Conservation (phyloP, 2,888 invertebrate species). For the Drosophila fungiperda region DNA sequence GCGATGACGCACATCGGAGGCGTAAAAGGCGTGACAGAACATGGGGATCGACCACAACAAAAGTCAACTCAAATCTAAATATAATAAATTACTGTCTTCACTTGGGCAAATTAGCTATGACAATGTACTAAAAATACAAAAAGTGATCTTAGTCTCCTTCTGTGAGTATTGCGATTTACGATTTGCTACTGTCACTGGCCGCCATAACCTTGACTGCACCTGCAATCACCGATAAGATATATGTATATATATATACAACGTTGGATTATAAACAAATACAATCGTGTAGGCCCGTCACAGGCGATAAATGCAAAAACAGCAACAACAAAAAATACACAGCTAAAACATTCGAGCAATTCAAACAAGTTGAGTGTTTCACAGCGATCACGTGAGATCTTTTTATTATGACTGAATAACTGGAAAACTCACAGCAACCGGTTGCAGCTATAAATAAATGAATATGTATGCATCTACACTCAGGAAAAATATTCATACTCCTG, state of each 20-base stretch:
- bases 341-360: conserved; percentile 3
- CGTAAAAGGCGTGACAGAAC: not conserved
- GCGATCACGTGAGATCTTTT: conserved; percentile 45
- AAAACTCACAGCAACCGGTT: conserved; percentile 43
- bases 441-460: conserved; percentile 14
- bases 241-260: conserved; percentile 4
- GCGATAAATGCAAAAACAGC: not conserved
- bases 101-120: conserved; percentile 17
- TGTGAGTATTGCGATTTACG: not conserved
- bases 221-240: conserved; percentile 61
- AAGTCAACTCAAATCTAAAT: conserved; percentile 34
- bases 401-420: conserved; percentile 28
- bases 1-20: conserved; percentile 50
- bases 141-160: conserved; percentile 10
- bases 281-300: conserved; percentile 23
- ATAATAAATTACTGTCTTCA: conserved; percentile 37
- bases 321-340: not conserved
- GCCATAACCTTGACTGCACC: conserved; percentile 55
- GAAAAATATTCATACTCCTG: not conserved
- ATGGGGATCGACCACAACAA: not conserved
- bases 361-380: conserved; percentile 11
- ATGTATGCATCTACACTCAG: not conserved
- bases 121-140: conserved; percentile 27
- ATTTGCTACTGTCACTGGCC: conserved; percentile 11
- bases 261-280: conserved; percentile 16